Percentiles rank a stretch among this genome's conserved stretches.
phyloP scores from a whole-genome alignment of 2,113 vertebrate species.

The Eubucco bourcierii region DNA sequence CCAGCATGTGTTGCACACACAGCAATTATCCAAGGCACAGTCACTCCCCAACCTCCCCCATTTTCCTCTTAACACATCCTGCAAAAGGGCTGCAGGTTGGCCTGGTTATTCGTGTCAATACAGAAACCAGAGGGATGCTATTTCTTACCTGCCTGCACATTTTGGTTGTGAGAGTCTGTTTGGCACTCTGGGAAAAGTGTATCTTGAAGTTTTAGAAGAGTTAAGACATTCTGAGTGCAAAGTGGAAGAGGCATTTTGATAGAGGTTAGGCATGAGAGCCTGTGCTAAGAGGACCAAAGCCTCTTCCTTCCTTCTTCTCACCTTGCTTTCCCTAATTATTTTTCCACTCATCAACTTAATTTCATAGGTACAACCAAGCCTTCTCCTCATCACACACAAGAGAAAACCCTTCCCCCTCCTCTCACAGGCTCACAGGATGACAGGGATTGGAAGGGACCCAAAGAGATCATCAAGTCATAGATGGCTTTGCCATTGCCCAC shows the following conservation, averaged over 20 bases:
- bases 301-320: background rate
- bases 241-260: background rate
- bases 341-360: background rate
- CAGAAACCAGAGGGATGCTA: background rate
- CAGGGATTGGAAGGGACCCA: no score
- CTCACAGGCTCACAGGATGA: background rate
- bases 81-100: background rate
- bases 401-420: background rate
- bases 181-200: background rate
- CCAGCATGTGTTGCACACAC: fast-evolving
- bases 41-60: background rate
- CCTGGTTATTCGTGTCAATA: background rate
- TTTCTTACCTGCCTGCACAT: background rate
- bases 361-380: background rate
- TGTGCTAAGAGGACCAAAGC: background rate
- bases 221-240: background rate
- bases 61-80: background rate
- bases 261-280: background rate
- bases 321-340: background rate
- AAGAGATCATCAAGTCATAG: background rate
- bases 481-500: fast-evolving
- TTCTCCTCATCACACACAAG: no score
- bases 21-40: background rate
- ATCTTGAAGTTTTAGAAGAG: background rate
- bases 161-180: background rate